phyloP scores from a whole-genome alignment of 2,113 vertebrate genomes.

The Vireo altiloquus region DNA sequence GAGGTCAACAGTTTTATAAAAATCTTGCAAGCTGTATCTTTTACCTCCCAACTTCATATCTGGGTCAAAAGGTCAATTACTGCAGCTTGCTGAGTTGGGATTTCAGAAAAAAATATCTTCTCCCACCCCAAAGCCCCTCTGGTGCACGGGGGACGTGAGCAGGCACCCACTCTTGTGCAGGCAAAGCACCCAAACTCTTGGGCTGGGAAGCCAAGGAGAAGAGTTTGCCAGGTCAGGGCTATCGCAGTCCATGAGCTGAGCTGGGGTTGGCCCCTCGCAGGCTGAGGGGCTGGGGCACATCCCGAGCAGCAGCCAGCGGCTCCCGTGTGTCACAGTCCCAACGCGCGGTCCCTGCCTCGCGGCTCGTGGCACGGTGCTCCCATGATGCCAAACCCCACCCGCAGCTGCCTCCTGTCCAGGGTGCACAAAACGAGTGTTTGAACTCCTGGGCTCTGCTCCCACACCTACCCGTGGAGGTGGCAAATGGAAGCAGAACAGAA shows the following conservation, averaged over 20 bases:
- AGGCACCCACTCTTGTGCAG: rapidly evolving
- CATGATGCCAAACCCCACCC: background rate
- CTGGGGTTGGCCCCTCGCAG: rapidly evolving
- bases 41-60: slow-evolving; percentile 14
- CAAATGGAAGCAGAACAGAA: background rate
- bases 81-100: background rate
- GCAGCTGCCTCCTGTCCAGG: rapidly evolving
- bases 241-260: rapidly evolving
- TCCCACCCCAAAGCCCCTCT: background rate
- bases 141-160: rapidly evolving
- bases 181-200: background rate
- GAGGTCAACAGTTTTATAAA: slow-evolving; percentile 57
- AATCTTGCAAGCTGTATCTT: background rate
- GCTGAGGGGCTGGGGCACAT: rapidly evolving
- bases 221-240: background rate
- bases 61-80: slow-evolving; percentile 40
- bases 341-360: rapidly evolving
- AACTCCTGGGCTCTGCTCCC: background rate
- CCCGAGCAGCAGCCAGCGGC: rapidly evolving
- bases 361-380: rapidly evolving
- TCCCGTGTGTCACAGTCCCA: rapidly evolving
- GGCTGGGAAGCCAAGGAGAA: background rate
- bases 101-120: background rate
- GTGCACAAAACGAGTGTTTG: rapidly evolving
- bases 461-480: background rate